Conservation (phyloP, 2,113 vertebrate genomes). For the Petromus typicus region DNA sequence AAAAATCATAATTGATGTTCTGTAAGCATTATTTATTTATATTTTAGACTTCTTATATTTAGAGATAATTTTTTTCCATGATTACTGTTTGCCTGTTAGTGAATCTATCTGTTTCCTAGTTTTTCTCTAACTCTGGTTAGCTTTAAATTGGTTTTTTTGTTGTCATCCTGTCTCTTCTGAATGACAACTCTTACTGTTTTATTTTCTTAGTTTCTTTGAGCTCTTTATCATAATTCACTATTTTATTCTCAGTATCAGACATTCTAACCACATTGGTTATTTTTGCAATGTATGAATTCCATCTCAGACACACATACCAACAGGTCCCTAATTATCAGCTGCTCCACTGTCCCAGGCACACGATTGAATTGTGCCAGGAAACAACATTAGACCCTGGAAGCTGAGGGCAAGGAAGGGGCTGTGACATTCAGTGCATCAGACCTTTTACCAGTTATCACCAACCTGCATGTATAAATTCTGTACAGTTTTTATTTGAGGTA, state of each 20-base stretch:
- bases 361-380: conserved; percentile 83
- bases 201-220: too few relatives aligned
- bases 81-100: not conserved
- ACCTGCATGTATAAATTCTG: conserved; percentile 82
- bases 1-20: not conserved
- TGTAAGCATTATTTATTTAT: not conserved
- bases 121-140: too few relatives aligned
- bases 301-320: conserved; percentile 81
- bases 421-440: conserved; percentile 88
- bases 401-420: conserved; percentile 59
- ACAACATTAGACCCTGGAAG: conserved; percentile 88
- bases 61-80: not conserved
- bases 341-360: conserved; percentile 77
- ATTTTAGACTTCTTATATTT: not conserved
- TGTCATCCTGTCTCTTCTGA: not conserved
- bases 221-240: too few relatives aligned
- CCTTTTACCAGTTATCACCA: conserved; percentile 92
- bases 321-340: conserved; percentile 87
- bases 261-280: too few relatives aligned
- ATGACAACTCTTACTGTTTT: not conserved
- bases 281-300: too few relatives aligned
- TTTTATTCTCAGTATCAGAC: too few relatives aligned
- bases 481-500: not conserved
- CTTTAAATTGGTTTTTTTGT: too few relatives aligned
- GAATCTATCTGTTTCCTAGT: not conserved